These are phyloP conservation scores for Rhagoletis zephyria DNA, from an alignment of 1,140 invertebrate species.

Conservation along the genomic window DNA sequence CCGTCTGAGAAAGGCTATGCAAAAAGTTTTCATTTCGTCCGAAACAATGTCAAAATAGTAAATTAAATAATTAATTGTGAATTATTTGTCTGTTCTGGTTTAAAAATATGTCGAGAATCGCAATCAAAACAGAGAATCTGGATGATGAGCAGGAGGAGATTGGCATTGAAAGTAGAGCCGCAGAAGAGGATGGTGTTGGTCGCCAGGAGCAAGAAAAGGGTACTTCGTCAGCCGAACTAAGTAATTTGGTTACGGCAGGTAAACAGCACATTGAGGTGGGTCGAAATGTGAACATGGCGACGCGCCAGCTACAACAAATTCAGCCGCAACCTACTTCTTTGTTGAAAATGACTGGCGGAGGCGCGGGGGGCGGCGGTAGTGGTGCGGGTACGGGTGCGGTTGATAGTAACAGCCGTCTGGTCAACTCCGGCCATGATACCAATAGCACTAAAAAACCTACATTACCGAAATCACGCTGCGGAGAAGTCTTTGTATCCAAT, in stretches of 20 bases:
- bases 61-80: conserved; percentile 8
- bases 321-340: neutral
- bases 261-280: conserved; percentile 29
- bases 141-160: conserved; percentile 48
- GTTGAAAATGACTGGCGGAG: neutral
- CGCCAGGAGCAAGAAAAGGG: neutral
- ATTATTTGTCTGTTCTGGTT: conserved; percentile 9
- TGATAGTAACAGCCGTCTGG: conserved; percentile 12
- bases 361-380: neutral
- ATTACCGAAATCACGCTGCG: conserved; percentile 38
- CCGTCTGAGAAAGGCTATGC: conserved; percentile 41
- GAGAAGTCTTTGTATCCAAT: conserved; percentile 55
- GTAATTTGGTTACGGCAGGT: neutral
- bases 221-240: neutral
- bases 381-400: neutral
- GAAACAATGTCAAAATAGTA: conserved; percentile 42
- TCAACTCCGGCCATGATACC: neutral
- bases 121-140: conserved; percentile 51
- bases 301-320: conserved; percentile 37
- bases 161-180: conserved; percentile 43
- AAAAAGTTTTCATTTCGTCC: conserved; percentile 13
- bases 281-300: neutral
- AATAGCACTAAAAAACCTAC: conserved; percentile 2
- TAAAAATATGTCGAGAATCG: conserved; percentile 31
- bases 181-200: conserved; percentile 23